Percentiles rank a stretch among this genome's conserved stretches.
Conservation (phyloP, 2,113 vertebrate species). For the Leptobrachium leishanense region DNA sequence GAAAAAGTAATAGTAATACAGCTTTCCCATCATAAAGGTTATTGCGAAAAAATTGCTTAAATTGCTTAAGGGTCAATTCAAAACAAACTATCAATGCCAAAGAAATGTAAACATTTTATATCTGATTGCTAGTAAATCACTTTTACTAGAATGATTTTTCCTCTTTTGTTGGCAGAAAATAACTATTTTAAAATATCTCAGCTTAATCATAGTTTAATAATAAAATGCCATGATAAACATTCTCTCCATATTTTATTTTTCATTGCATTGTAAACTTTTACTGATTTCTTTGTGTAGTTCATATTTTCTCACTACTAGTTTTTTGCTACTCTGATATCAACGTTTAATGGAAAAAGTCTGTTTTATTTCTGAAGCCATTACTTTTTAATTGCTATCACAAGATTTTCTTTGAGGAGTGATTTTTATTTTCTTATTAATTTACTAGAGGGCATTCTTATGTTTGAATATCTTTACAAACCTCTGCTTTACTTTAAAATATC, state of each 20-base stretch:
- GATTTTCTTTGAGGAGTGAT: too few species aligned
- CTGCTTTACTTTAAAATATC: too few species aligned
- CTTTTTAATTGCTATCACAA: too few species aligned
- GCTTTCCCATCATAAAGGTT: slow-evolving; percentile 1
- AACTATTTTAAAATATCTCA: slow-evolving; percentile 7
- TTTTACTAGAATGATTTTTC: slow-evolving; percentile 11
- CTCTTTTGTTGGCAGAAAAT: slow-evolving; percentile 3
- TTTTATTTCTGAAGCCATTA: too few species aligned
- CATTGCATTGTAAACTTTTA: neutral
- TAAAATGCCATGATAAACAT: neutral
- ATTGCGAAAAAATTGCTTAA: slow-evolving; percentile 15
- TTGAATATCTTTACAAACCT: too few species aligned
- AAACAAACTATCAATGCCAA: slow-evolving; percentile 10
- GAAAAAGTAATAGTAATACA: slow-evolving; percentile 8
- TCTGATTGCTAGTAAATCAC: slow-evolving; percentile 13
- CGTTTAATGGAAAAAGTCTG: too few species aligned
- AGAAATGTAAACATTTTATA: slow-evolving; percentile 18
- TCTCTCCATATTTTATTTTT: neutral
- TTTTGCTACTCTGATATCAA: too few species aligned
- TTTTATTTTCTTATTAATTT: too few species aligned
- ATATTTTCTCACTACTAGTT: too few species aligned
- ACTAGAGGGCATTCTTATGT: too few species aligned
- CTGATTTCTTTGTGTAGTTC: too few species aligned
- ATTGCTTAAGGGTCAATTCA: slow-evolving; percentile 20
- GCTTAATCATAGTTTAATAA: slow-evolving; percentile 32